These are phyloP conservation scores for Malurus alboscapulatus DNA, from an alignment of 2,113 vertebrate species.

Conservation along the genomic window DNA sequence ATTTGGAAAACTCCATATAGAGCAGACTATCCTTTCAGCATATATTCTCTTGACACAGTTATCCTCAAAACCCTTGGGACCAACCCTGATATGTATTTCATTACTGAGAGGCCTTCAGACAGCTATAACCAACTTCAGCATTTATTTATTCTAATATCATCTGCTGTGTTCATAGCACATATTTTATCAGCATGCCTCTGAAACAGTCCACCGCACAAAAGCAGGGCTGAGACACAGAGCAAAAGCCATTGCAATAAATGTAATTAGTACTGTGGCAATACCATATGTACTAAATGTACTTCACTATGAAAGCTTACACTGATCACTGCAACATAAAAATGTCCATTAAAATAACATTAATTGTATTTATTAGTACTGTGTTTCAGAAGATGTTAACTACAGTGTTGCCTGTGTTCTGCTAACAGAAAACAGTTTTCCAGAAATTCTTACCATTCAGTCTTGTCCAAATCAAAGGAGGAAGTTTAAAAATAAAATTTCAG, in stretches of 20 bases:
- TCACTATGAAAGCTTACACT: constrained; percentile 53
- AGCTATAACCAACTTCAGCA: constrained; percentile 49
- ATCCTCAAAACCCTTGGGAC: constrained; percentile 40
- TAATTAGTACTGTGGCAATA: constrained; percentile 28
- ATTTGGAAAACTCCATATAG: not conserved
- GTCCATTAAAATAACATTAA: constrained; percentile 60
- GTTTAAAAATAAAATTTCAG: not conserved
- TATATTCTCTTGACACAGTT: not conserved
- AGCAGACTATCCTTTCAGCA: not conserved
- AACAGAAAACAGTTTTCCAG: constrained; percentile 19
- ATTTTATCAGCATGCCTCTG: constrained; percentile 7
- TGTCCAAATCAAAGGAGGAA: constrained; percentile 5
- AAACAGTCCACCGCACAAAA: constrained; percentile 17
- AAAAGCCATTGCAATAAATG: constrained; percentile 44
- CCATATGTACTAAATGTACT: constrained; percentile 11
- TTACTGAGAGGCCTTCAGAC: constrained; percentile 57
- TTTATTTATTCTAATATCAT: constrained; percentile 58
- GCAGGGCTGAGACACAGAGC: not conserved
- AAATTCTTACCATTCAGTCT: not conserved
- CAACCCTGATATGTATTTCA: not conserved
- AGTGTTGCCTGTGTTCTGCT: not conserved
- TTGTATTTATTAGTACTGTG: constrained; percentile 58
- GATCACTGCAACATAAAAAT: constrained; percentile 55
- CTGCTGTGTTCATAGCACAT: not conserved
- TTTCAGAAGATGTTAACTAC: constrained; percentile 49